Evolutionary conservation across 2,113 vertebrate species (phyloP).

Genomic region (Bagarius yarrelli): DNA sequence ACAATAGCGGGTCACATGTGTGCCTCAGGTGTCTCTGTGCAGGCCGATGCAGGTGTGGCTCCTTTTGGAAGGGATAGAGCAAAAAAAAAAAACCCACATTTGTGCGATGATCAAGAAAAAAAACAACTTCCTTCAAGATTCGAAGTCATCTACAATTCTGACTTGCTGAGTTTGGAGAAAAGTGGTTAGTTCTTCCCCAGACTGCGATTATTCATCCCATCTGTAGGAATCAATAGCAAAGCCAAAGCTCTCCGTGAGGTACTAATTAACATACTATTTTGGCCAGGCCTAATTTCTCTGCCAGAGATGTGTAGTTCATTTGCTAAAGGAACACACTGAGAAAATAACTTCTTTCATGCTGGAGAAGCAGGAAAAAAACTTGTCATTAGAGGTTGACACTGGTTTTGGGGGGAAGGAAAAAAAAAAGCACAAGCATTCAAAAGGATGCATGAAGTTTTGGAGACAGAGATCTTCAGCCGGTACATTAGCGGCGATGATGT

Average conservation of each 20-base stretch:
- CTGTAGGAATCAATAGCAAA: slow-evolving; percentile 45
- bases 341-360: slow-evolving; percentile 31
- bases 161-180: slow-evolving; percentile 39
- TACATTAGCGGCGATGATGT: slow-evolving; percentile 40
- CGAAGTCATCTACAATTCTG: neutral
- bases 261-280: slow-evolving; percentile 29
- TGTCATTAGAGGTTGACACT: slow-evolving; percentile 25
- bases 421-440: neutral
- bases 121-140: neutral
- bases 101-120: neutral
- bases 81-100: neutral
- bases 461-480: slow-evolving; percentile 34
- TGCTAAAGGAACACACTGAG: slow-evolving; percentile 8
- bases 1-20: slow-evolving; percentile 35
- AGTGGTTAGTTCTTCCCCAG: slow-evolving; percentile 49
- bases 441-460: slow-evolving; percentile 32
- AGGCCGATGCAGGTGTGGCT: slow-evolving; percentile 35
- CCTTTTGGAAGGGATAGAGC: slow-evolving; percentile 21
- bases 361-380: slow-evolving; percentile 10
- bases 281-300: slow-evolving; percentile 10
- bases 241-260: slow-evolving; percentile 20
- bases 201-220: slow-evolving; percentile 61
- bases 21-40: slow-evolving; percentile 30
- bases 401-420: slow-evolving; percentile 1
- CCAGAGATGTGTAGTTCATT: slow-evolving; percentile 3